Base-by-base conservation (phyloP, 2,888 invertebrate genomes). In the Cetonia aurata region DNA sequence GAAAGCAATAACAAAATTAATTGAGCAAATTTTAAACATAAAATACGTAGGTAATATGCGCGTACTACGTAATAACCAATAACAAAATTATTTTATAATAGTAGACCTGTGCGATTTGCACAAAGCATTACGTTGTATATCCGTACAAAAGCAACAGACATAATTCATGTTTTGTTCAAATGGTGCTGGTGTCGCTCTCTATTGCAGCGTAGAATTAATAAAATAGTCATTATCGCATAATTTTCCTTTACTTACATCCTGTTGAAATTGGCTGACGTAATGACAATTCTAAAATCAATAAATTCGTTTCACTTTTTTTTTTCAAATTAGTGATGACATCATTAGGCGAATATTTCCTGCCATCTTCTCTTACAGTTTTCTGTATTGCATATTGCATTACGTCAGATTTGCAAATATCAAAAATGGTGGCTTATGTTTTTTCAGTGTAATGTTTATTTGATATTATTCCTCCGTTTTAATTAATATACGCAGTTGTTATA, bases 401-500 rank as follows among this genome's bases (percentile, higher is more conserved):
- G 79, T 79, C 79, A 78, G 69, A 75, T 66, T 17, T 72, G 68
- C 74, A 74, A 76, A 73, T 74, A 68, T 72, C 53, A 77, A 78
- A 78, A 76, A 79, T 79, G 79, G 79, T 75, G 77, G 78, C 72
- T 75, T 73, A 77, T 77, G 77, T 76, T 79, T 78, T 75, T 76
- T 76, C 74, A 70, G 75, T 75, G 76, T 75, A 74, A 73, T 78
- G 78, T 77, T 78, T 78, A 75, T 78, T 77, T 77, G 69, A 71
- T 66, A 66, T 59, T 66, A 67, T 53, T 69, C 55, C 56, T 25
- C 62, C 33, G 56, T 55, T 72, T 71, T 74, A 73, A 67, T 73
- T 74, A 68, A 67, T 52, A 55, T 48, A 75, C 72, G 71, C 68
- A 71, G 73, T 73, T 72, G 42, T 62, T 70, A 70, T 48, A 55